These are phyloP conservation scores for Platynereis dumerilii DNA, from an alignment of 2,888 invertebrate genomes.

Conservation along the genomic window DNA sequence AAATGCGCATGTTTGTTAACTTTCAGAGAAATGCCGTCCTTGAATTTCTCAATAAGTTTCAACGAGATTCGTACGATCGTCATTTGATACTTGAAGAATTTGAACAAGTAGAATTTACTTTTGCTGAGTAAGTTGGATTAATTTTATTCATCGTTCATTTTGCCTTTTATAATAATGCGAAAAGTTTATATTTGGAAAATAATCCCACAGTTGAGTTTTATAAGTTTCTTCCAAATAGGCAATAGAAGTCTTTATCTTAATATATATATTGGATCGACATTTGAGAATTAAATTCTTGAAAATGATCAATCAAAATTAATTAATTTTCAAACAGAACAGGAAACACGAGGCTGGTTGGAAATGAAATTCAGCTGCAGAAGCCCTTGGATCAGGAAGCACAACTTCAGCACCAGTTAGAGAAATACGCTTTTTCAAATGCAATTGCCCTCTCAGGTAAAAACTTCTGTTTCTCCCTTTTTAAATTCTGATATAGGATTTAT, in stretches of 20 bases:
- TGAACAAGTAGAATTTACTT: constrained; percentile 84
- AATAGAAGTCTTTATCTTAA: no score
- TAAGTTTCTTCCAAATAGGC: no score
- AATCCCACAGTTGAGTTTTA: no score
- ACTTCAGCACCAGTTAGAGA: constrained; percentile 70
- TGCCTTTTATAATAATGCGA: no score
- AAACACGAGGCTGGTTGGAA: constrained; percentile 13
- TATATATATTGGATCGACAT: no score
- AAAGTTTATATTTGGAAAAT: no score
- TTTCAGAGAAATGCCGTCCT: constrained; percentile 45
- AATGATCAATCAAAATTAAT: no score
- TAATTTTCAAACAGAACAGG: background rate
- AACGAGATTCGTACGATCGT: constrained; percentile 69
- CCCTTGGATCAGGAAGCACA: constrained; percentile 17
- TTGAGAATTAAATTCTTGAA: no score
- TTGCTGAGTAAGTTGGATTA: constrained; percentile 67
- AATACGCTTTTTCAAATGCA: constrained; percentile 93
- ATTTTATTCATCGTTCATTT: no score
- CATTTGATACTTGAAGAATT: constrained; percentile 77
- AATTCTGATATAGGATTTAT: no score
- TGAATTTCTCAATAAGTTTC: constrained; percentile 27
- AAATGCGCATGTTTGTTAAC: no score
- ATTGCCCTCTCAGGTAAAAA: constrained; percentile 78
- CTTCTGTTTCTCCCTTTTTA: no score
- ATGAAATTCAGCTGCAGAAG: constrained; percentile 26